Evolutionary conservation across 2,797 vertebrate genomes (phyloP).

Genomic region (Ctenochaetus hawaiiensis): DNA sequence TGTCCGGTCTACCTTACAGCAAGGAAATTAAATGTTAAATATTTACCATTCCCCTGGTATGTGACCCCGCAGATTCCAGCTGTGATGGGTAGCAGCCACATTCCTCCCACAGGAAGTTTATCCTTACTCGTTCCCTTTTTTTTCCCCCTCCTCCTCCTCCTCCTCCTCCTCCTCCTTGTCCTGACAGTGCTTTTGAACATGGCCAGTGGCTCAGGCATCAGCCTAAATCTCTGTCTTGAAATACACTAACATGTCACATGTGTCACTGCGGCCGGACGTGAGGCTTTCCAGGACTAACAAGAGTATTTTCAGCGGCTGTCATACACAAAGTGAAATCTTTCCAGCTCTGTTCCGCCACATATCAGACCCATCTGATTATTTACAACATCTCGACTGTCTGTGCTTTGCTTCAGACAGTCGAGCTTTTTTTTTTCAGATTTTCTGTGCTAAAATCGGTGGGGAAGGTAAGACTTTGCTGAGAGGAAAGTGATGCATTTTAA

Average conservation of each 20-base stretch:
- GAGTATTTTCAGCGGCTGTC: constrained; percentile 52
- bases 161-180: constrained; percentile 42
- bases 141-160: no score
- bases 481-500: background rate
- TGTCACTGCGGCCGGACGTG: constrained; percentile 45
- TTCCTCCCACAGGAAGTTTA: constrained; percentile 85
- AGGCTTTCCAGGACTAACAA: constrained; percentile 60
- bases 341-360: constrained; percentile 17
- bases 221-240: constrained; percentile 68
- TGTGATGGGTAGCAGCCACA: constrained; percentile 82
- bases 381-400: constrained; percentile 1
- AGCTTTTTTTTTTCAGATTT: background rate
- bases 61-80: constrained; percentile 79
- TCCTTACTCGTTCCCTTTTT: constrained; percentile 55
- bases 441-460: background rate
- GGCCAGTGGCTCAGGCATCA: constrained; percentile 58
- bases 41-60: constrained; percentile 85
- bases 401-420: background rate
- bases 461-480: background rate
- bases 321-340: constrained; percentile 37
- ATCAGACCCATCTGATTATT: constrained; percentile 27
- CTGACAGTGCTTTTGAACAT: constrained; percentile 69
- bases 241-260: constrained; percentile 70
- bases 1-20: constrained; percentile 81
- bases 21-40: constrained; percentile 87